Evolutionary conservation across 2,888 invertebrate species (phyloP), one percentile per base, ranked within the genome.

Genomic region (Eupithecia inturbata): DNA sequence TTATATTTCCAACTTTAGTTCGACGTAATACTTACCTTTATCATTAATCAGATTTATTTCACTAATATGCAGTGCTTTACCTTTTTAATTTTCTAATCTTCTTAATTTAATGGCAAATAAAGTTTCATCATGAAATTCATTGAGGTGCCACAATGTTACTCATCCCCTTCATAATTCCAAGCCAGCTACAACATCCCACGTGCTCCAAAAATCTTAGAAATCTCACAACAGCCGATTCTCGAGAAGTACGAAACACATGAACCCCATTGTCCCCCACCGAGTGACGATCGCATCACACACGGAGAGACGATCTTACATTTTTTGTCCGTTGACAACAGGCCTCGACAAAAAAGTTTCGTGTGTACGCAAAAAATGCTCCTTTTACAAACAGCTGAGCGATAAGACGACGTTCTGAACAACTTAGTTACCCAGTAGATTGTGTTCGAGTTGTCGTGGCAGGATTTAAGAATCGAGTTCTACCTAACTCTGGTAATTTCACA

Each of bases 361-460:
- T 89, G 88, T 86, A 84, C 79, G 78, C 81, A 85, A 89, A 91
- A 90, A 91, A 86, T 72, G 82, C 74, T 85, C 82, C 84, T 84
- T 87, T 84, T 82, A 87, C 88, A 89, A 91, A 91, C 92, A 92
- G 92, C 92, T 92, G 92, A 92, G 90, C 81, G 78, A 78, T 82
- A 87, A 88, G 86, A 87, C 77, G 72, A 75, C 74, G 72, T 71
- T 73, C 76, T 60, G 57, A 77, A 67, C 75, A 68, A 33, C 10
- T 63, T 31, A 69, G 74, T 74, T 79, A 79, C 81, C 80, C 79
- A 4, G 57, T 22, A n/a, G 57, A 57, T 57, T 57, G 26, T 26
- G 57, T 14, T 45, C 22, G 53, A 22, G 4, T 57, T 57, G 26
- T 49, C n/a, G 9, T 57, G 26, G 57, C 57, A 57, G 57, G 57